Evolutionary conservation across 2,888 invertebrate genomes (phyloP), one percentile per base, ranked within the genome.

Genomic region (Tipula vernalis): DNA sequence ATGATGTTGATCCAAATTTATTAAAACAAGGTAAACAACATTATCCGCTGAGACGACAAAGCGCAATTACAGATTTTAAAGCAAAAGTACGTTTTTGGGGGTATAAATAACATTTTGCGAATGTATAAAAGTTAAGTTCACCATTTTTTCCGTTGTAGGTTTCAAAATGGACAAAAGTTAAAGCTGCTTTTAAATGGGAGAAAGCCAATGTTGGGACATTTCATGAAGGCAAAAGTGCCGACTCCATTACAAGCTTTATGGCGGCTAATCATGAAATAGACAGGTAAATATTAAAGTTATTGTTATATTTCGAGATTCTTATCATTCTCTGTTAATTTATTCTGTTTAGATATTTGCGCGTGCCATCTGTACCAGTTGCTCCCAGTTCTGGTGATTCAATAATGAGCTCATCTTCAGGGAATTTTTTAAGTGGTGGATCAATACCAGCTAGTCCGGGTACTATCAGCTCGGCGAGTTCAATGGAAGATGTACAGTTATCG

Each of bases 101-200:
- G 28, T 28, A 28, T 39, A 39, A 0, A 39, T 6, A 15, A 15
- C 15, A 57, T 15, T 13, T 2, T 47, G 13, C 47, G 47, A 47
- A 47, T 47, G 3, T 47, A 47, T 47, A 47, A 47, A 47, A 47
- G 47, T n/a, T n/a, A 51, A 51, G n/a, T 44, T 44, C 10, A 28
- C 28, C n/a, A 28, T 71, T 86, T 39, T 13, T 47, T 13, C 10
- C 83, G n/a, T 84, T 39, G 5, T 5, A 86, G 86, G 86, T 86
- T 0, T 96, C 97, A 0, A 97, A 97, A 90, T 97, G 97, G 97
- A 96, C 96, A 0, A 95, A 95, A 91, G 97, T 97, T 10, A 97
- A 97, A 91, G 96, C 96, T 85, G 97, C 97, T 13, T 96, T 97
- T 89, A 96, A 95, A 89, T 96, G 96, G 96, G 96, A 96, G 90